Evolutionary conservation across 2,113 vertebrate genomes (phyloP), one percentile per base, ranked within the genome.

Genomic region (Rhinogobius similis): DNA sequence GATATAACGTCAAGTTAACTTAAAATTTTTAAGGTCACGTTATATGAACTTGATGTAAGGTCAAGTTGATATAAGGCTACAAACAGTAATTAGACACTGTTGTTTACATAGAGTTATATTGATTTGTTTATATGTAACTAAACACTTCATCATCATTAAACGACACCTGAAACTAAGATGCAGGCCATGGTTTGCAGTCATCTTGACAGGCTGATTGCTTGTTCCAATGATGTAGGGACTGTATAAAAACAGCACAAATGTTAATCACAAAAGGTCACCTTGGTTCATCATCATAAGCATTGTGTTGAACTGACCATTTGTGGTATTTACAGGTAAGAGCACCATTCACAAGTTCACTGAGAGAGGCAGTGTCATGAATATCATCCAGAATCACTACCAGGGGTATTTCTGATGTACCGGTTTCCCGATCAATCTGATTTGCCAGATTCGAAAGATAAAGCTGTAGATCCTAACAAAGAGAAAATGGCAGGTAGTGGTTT

Each of bases 251-350:
- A 53, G 26, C 6, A 41, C 58, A 5, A 65, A 65, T 14, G 59
- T 48, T 48, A 20, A 59, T 20, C 58, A 32, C 12, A 14, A 12
- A 27, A 14, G 3, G 29, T n/a, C 10, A 36, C 4, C 21, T 36
- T 32, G 2, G 29, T n/a, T 12, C 1, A 36, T 27, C 5, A 27
- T 56, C 14, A 14, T 62, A 13, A 55, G 5, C 12, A 55, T 62
- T 12, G 43, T 9, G 18, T 1, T 14, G 36, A 38, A n/a, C 81
- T 94, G 86, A 99, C 98, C 97, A 98, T 95, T 98, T 98, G 87
- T 99, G 98, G 82, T 99, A 98, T 93, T 99, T 99, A 96, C 98
- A 99, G 70, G 96, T 99, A 61, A 99, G 95, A 0, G 98, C 98
- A 0, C 97, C 97, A 0, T 98, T 99, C 73, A 99, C 95, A 0